phyloP scores from a whole-genome alignment of 2,113 vertebrate genomes.

The Oryctolagus cuniculus region DNA sequence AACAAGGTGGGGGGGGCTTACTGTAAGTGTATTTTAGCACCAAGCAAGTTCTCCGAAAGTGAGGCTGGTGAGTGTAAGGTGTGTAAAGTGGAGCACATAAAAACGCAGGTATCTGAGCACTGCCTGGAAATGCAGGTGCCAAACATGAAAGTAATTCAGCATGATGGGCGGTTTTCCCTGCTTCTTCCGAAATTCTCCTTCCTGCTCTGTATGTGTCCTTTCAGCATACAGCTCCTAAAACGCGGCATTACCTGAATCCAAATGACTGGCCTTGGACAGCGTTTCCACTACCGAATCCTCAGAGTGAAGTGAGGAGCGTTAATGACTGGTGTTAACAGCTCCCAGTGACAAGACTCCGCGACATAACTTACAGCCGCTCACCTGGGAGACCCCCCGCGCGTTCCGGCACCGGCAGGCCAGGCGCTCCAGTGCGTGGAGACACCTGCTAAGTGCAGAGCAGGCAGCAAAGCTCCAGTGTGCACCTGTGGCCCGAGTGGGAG shows the following conservation, averaged over 20 bases:
- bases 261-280: not conserved
- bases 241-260: not conserved
- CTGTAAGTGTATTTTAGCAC: conserved; percentile 25
- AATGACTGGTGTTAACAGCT: not conserved
- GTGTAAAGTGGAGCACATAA: not conserved
- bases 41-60: conserved; percentile 42
- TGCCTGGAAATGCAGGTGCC: not conserved
- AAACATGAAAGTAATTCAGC: conserved; percentile 16
- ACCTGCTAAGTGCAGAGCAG: not conserved
- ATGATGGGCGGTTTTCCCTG: not conserved
- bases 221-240: conserved; percentile 22
- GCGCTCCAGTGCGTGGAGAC: too few relatives aligned
- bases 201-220: conserved; percentile 22
- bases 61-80: not conserved
- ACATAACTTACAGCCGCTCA: conserved; percentile 52
- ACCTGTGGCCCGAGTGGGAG: not conserved
- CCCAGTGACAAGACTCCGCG: not conserved
- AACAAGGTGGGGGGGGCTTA: not conserved
- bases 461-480: not conserved
- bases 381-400: not conserved
- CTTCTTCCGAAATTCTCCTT: conserved; percentile 24
- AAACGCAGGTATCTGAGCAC: not conserved
- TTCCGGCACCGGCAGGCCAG: too few relatives aligned
- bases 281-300: not conserved
- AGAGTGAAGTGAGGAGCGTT: conserved; percentile 26